A percentile compares a stretch with the other conserved stretches of the same genome.
phyloP scores from a whole-genome alignment of 2,888 invertebrate species.

The Drosophila paramelanica region DNA sequence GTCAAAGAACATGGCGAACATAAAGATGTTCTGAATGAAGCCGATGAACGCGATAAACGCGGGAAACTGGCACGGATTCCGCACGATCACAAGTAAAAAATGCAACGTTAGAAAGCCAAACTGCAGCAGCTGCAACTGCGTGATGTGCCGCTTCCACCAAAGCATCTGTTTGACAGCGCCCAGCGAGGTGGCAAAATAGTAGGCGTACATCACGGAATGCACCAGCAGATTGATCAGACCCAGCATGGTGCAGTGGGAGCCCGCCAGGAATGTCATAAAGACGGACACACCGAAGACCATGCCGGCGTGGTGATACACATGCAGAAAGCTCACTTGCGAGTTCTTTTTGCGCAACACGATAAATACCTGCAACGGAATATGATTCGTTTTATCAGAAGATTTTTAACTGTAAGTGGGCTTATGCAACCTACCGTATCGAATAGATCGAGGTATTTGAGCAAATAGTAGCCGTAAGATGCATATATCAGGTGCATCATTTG shows the following conservation, averaged over 20 bases:
- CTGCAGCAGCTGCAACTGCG: conserved; percentile 92
- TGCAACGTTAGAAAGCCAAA: conserved; percentile 88
- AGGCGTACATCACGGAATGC: conserved; percentile 93
- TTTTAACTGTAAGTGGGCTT: not conserved
- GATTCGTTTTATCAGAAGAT: not conserved
- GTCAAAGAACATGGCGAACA: conserved; percentile 84
- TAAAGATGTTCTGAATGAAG: conserved; percentile 82
- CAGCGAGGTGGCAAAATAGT: conserved; percentile 91
- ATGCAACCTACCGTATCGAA: conserved; percentile 87
- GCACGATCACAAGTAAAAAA: conserved; percentile 84
- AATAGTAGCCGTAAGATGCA: conserved; percentile 88
- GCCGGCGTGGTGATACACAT: conserved; percentile 93
- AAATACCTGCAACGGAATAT: conserved; percentile 85
- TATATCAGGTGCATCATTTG: conserved; percentile 85
- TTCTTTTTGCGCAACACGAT: conserved; percentile 93
- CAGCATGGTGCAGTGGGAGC: conserved; percentile 90
- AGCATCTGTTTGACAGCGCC: conserved; percentile 89
- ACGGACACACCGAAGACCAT: conserved; percentile 90
- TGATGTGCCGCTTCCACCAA: conserved; percentile 95
- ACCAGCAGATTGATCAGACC: conserved; percentile 91
- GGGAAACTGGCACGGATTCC: conserved; percentile 79
- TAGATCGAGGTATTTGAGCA: conserved; percentile 90
- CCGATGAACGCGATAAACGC: conserved; percentile 72
- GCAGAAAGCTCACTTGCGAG: conserved; percentile 93
- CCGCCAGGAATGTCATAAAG: conserved; percentile 86